A percentile compares a stretch with the other conserved stretches of the same genome.
Evolutionary conservation across 1,140 invertebrate genomes (phyloP).

Genomic region (Coptotermes formosanus): DNA sequence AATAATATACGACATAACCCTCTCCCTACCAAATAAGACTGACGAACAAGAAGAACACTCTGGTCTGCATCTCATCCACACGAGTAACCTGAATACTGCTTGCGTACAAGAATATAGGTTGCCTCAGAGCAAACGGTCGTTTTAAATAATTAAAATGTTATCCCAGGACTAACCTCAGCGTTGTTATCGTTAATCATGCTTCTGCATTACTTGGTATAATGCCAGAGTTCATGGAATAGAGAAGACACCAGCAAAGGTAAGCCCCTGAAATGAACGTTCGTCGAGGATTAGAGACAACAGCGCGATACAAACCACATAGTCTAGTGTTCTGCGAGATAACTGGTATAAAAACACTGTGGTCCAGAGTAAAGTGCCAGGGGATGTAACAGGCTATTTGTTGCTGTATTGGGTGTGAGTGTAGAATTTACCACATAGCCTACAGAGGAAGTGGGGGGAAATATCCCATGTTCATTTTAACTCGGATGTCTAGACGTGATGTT

Average conservation of each 20-base stretch:
- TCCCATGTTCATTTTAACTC: background rate
- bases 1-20: too few relatives aligned
- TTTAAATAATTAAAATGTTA: background rate
- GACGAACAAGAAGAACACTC: too few relatives aligned
- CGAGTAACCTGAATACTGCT: background rate
- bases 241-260: background rate
- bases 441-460: background rate
- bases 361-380: background rate
- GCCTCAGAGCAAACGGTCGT: background rate
- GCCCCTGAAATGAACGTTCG: background rate
- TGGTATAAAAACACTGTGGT: background rate
- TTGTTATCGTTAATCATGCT: background rate
- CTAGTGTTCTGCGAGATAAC: background rate
- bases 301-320: background rate
- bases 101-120: background rate
- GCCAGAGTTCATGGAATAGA: background rate
- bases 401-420: constrained; percentile 1
- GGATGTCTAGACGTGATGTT: background rate
- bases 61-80: too few relatives aligned
- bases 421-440: background rate
- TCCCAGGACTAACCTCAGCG: background rate
- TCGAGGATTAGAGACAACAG: background rate
- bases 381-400: constrained; percentile 12
- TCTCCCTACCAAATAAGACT: too few relatives aligned
- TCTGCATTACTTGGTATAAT: background rate